Conservation (phyloP, 1,140 invertebrate genomes). For the Solenopsis fugax region DNA sequence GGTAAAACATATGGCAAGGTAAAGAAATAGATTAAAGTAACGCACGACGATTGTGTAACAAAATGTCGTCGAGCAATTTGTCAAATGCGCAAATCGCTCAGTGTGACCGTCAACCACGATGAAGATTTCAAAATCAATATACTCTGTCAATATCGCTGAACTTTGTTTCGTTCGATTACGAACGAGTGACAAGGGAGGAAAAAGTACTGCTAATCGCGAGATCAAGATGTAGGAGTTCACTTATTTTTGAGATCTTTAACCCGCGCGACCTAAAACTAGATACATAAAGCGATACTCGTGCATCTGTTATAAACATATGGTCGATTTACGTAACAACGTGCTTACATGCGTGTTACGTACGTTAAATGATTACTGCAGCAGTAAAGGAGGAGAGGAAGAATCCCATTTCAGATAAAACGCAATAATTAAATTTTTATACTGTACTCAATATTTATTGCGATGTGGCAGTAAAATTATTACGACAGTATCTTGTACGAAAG, state of each 20-base stretch:
- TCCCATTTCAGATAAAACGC: neutral
- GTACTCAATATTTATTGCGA: neutral
- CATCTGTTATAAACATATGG: constrained; percentile 39
- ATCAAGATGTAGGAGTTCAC: neutral
- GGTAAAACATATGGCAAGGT: neutral
- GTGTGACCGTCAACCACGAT: neutral
- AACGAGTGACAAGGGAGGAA: neutral
- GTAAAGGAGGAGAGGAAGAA: neutral
- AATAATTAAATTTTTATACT: constrained; percentile 11
- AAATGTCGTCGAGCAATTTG: neutral
- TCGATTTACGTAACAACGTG: constrained; percentile 20
- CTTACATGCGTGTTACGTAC: neutral
- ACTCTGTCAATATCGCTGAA: constrained; percentile 13
- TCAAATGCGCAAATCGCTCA: neutral
- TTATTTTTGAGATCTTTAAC: constrained; percentile 21
- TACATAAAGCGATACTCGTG: neutral
- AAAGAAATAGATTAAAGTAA: neutral
- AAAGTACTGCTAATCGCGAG: neutral
- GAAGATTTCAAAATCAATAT: constrained; percentile 46
- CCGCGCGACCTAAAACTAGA: neutral
- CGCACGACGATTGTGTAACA: neutral
- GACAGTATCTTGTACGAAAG: neutral
- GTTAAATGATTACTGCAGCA: neutral
- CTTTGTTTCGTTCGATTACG: constrained; percentile 22
- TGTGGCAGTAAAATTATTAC: neutral